Conservation (phyloP, 1,140 invertebrate species). For the Aphelinus certus region DNA sequence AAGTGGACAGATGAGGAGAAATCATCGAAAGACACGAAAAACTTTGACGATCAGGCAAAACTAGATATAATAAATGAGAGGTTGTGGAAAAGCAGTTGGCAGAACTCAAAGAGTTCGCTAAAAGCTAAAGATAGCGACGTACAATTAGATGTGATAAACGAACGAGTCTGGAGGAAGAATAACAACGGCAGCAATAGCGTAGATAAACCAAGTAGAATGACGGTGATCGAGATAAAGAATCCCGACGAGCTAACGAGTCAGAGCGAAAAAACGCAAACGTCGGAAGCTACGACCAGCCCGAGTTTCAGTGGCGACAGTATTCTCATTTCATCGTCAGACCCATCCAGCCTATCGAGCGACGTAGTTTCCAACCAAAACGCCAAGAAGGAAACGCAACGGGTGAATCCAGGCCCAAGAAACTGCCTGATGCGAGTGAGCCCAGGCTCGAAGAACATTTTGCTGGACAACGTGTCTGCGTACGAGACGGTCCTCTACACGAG, state of each 20-base stretch:
- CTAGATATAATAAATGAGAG: slow-evolving; percentile 61
- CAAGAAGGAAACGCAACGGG: slow-evolving; percentile 49
- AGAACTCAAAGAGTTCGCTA: slow-evolving; percentile 38
- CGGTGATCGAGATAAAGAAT: slow-evolving; percentile 58
- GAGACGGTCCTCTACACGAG: slow-evolving; percentile 73
- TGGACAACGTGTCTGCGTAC: slow-evolving; percentile 78
- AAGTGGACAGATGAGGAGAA: slow-evolving; percentile 37
- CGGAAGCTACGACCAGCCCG: slow-evolving; percentile 55
- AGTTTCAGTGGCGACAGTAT: slow-evolving; percentile 61
- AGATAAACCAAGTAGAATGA: slow-evolving; percentile 46
- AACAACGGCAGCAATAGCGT: slow-evolving; percentile 24
- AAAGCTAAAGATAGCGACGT: slow-evolving; percentile 34
- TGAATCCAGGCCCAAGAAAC: slow-evolving; percentile 66
- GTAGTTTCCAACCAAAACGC: slow-evolving; percentile 40
- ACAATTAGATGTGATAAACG: slow-evolving; percentile 59
- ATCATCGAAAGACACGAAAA: slow-evolving; percentile 35
- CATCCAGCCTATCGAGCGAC: slow-evolving; percentile 61
- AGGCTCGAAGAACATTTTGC: slow-evolving; percentile 79
- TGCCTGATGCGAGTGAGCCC: slow-evolving; percentile 77
- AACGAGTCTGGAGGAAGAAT: slow-evolving; percentile 55
- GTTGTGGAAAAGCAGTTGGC: slow-evolving; percentile 60
- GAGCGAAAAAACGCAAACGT: slow-evolving; percentile 42
- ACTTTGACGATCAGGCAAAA: slow-evolving; percentile 41
- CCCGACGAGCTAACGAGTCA: slow-evolving; percentile 45
- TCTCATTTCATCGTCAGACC: slow-evolving; percentile 60